phyloP scores from a whole-genome alignment of 2,797 vertebrate species.

The Lindbergichthys nudifrons region DNA sequence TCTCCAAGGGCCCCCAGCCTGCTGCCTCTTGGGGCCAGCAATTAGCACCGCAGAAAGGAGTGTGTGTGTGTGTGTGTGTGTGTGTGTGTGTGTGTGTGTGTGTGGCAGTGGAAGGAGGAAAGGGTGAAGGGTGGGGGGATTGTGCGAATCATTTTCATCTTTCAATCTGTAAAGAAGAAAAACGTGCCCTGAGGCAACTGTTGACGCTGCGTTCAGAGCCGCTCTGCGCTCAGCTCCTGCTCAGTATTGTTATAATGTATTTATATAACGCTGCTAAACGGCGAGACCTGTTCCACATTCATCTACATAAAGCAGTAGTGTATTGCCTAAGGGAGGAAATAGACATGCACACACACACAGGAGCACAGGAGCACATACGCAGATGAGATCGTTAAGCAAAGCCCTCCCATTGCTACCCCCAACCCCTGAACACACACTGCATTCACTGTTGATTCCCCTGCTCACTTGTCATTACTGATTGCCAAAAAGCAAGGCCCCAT shows the following conservation, averaged over 20 bases:
- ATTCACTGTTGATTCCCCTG: slow-evolving; percentile 80
- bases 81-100: slow-evolving; percentile 44
- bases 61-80: slow-evolving; percentile 47
- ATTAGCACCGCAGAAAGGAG: slow-evolving; percentile 84
- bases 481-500: slow-evolving; percentile 89
- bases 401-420: slow-evolving; percentile 78
- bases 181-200: slow-evolving; percentile 89
- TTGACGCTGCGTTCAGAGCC: slow-evolving; percentile 89
- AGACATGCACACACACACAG: slow-evolving; percentile 43
- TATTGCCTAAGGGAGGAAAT: slow-evolving; percentile 88
- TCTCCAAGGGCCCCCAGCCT: slow-evolving; percentile 70
- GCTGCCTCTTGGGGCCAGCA: slow-evolving; percentile 87
- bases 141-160: slow-evolving; percentile 89
- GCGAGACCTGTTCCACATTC: slow-evolving; percentile 92
- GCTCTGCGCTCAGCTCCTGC: slow-evolving; percentile 61
- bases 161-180: slow-evolving; percentile 84
- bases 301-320: slow-evolving; percentile 94
- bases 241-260: slow-evolving; percentile 82
- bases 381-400: slow-evolving; percentile 90
- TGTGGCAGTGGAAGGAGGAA: slow-evolving; percentile 37
- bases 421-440: slow-evolving; percentile 63
- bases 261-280: slow-evolving; percentile 90
- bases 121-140: slow-evolving; percentile 69
- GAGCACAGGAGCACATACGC: slow-evolving; percentile 24
- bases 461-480: slow-evolving; percentile 91